Evolutionary conservation across 2,113 vertebrate species (phyloP), one percentile per base, ranked within the genome.

Genomic region (Toxotes chatareus): DNA sequence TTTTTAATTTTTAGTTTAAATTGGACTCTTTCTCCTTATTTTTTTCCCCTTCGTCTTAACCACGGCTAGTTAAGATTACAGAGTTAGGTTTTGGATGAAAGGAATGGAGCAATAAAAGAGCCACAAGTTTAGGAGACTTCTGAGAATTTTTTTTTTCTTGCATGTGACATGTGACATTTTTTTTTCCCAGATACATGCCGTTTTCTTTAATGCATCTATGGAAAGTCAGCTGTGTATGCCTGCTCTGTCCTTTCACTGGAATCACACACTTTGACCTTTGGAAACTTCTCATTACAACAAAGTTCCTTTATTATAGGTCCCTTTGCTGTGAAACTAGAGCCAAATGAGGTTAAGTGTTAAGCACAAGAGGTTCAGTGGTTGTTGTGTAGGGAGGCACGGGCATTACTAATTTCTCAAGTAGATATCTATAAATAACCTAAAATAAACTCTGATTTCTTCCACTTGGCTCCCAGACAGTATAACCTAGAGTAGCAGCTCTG

Each of bases 361-460:
- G 46, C 60, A 55, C 17, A 13, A 31, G 57, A 60, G 60, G 36
- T 70, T 55, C 34, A 64, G 47, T 76, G 17, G 53, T 56, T 14
- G 42, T 56, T 74, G 74, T 47, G 78, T 38, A 31, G 32, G 42
- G 42, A 79, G 42, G 66, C 53, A 49, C 7, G 5, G 12, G 19
- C 4, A 4, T 84, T 70, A 51, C 64, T 74, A 73, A 88, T 81
- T 82, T 70, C 64, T 84, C 42, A 42, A 77, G 70, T 60, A 81
- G 73, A 80, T 40, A 67, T 72, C 75, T 79, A 71, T 82, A 89
- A 79, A 84, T 76, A 82, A 56, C 67, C 70, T n/a, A 79, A 72
- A 76, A 79, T 72, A 79, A 81, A 80, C 51, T 36, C 14, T 46
- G 62, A 70, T 77, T 83, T 36, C 38, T 73, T 76, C 27, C 32